Evolutionary conservation across 2,888 invertebrate genomes (phyloP), one percentile per base, ranked within the genome.

Genomic region (Ichneumon xanthorius): DNA sequence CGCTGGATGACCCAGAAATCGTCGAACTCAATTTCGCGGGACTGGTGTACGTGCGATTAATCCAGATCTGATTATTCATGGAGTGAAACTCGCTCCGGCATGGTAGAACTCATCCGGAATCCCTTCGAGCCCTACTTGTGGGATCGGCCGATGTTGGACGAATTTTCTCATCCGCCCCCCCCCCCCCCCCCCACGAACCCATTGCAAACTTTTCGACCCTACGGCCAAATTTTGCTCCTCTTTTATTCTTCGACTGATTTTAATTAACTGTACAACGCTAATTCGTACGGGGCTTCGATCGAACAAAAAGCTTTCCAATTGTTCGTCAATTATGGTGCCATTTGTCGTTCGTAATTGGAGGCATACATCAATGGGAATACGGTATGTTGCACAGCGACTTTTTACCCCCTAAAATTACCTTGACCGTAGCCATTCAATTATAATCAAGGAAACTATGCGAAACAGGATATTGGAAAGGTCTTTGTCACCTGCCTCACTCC

Each of bases 61-160:
- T 72, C 50, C 68, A 70, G 70, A 73, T 55, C 50, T 70, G 81
- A 81, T 78, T 85, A 81, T 85, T 78, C 84, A 70, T 30, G 68
- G 26, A 58, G 40, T 26, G 55, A 75, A 81, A 58, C 68, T 80
- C 37, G 67, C 26, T 72, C 48, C 22, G 30, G 30, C 61, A 33
- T 45, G 53, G 30, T 75, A 78, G 30, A 68, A 77, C 22, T n/a
- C 63, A 55, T 58, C 30, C 14, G 61, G 61, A 16, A 63, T 73
- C 14, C 22, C 50, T 58, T 53, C n/a, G 53, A 45, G 72, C 61
- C 45, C 19, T 30, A 16, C 33, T 45, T 14, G 45, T 26, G 48
- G 45, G 45, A 26, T 40, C 58, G 67, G 33, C 7, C 45, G 22
- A 58, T 75, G 45, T 80, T 26, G 22, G 40, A 16, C 45, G 5